These are phyloP conservation scores for Sphenodon punctatus DNA, from an alignment of 2,797 vertebrate species.

Conservation along the genomic window DNA sequence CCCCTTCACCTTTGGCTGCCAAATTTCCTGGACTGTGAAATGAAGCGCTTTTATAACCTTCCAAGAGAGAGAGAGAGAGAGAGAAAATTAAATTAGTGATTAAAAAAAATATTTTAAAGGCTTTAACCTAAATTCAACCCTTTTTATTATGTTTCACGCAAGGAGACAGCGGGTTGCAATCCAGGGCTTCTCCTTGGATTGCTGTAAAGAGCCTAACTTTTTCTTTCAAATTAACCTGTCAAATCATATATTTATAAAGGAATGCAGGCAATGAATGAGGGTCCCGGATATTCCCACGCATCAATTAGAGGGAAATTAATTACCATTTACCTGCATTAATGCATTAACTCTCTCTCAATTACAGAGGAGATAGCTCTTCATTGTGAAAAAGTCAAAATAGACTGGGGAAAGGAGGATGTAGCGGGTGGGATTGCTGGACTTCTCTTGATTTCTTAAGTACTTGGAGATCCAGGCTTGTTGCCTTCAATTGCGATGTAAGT, in stretches of 20 bases:
- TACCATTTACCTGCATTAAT: constrained; percentile 71
- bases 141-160: constrained; percentile 68
- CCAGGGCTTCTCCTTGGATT: constrained; percentile 71
- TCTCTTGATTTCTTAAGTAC: background rate
- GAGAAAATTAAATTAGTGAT: constrained; percentile 68
- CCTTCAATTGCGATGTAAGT: background rate
- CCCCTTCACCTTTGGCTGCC: constrained; percentile 45
- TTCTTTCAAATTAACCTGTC: constrained; percentile 82
- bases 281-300: constrained; percentile 72
- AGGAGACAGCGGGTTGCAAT: constrained; percentile 58
- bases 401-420: background rate
- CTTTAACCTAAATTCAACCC: constrained; percentile 72
- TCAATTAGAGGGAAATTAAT: constrained; percentile 80
- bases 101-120: constrained; percentile 56
- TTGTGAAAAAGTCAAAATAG: constrained; percentile 42
- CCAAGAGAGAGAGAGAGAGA: background rate
- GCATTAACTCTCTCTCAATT: constrained; percentile 63
- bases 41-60: constrained; percentile 73
- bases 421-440: background rate
- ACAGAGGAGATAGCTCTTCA: constrained; percentile 27
- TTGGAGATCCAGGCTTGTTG: background rate
- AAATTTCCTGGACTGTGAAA: constrained; percentile 63
- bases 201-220: constrained; percentile 74
- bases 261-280: constrained; percentile 73
- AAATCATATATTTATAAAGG: constrained; percentile 74